A percentile compares a stretch with the other conserved stretches of the same genome.
phyloP scores from a whole-genome alignment of 2,797 vertebrate species.

The Acanthurus leucopareius region DNA sequence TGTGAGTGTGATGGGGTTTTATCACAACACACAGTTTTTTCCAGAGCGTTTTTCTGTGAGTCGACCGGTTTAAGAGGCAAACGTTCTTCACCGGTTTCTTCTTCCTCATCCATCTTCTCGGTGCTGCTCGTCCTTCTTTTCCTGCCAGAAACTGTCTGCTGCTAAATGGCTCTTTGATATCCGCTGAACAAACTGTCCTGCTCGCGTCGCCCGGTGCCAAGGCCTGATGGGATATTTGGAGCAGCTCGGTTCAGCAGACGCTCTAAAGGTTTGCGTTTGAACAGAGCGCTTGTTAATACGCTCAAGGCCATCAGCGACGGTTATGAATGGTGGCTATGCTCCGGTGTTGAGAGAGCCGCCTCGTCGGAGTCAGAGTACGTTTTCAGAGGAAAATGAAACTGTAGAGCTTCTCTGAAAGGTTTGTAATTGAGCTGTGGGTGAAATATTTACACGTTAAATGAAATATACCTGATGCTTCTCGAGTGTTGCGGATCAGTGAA shows the following conservation, averaged over 20 bases:
- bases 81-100: conserved; percentile 33
- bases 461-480: not conserved
- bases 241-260: conserved; percentile 25
- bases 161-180: conserved; percentile 48
- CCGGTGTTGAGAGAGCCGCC: conserved; percentile 34
- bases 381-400: conserved; percentile 32
- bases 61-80: not conserved
- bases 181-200: conserved; percentile 52
- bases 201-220: conserved; percentile 17
- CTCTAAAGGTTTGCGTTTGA: conserved; percentile 1
- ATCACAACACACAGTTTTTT: conserved; percentile 37
- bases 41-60: not conserved
- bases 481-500: too few species aligned
- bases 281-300: conserved; percentile 21
- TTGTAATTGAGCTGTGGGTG: not conserved
- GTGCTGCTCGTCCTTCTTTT: conserved; percentile 15
- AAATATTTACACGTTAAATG: conserved; percentile 1
- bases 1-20: conserved; percentile 16
- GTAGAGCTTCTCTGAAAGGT: conserved; percentile 16
- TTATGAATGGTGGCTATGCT: conserved; percentile 2
- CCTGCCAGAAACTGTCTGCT: conserved; percentile 43
- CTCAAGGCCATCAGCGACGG: conserved; percentile 2
- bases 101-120: conserved; percentile 61
- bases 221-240: conserved; percentile 25
- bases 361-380: conserved; percentile 26